These are phyloP conservation scores for Todiramphus saurophagus DNA, from an alignment of 2,113 vertebrate genomes.

Conservation along the genomic window DNA sequence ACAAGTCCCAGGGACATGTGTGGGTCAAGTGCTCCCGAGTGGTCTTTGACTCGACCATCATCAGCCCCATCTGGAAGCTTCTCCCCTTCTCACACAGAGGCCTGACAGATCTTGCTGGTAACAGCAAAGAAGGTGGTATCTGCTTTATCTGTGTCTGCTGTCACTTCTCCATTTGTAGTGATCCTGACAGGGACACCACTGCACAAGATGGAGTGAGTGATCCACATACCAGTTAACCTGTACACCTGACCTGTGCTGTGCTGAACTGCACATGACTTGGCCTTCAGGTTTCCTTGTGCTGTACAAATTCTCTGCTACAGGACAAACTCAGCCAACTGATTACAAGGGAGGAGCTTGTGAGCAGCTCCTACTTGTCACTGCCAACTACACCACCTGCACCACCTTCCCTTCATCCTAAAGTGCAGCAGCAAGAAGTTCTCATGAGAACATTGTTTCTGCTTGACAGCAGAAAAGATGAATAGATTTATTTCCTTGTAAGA, in stretches of 20 bases:
- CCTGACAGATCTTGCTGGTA: not conserved
- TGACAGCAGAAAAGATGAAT: not conserved
- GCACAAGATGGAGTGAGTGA: not conserved
- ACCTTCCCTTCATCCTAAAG: not conserved
- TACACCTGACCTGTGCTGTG: accelerated
- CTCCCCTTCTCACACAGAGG: not conserved
- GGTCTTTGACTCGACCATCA: no score
- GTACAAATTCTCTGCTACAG: not conserved
- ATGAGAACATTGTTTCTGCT: not conserved
- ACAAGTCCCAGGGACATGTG: accelerated
- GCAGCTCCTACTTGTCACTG: not conserved
- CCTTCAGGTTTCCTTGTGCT: not conserved
- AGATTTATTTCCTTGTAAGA: not conserved
- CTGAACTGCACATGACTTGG: not conserved
- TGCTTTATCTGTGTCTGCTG: not conserved
- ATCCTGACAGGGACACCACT: not conserved
- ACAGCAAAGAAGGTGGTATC: not conserved
- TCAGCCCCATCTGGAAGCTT: not conserved
- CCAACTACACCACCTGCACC: not conserved
- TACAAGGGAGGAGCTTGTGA: not conserved
- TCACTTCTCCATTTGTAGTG: accelerated
- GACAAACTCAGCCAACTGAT: not conserved
- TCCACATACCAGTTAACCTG: not conserved
- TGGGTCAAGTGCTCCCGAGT: accelerated
- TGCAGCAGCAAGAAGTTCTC: not conserved